Conservation (phyloP, 2,113 vertebrate species). For the Callionymus lyra region DNA sequence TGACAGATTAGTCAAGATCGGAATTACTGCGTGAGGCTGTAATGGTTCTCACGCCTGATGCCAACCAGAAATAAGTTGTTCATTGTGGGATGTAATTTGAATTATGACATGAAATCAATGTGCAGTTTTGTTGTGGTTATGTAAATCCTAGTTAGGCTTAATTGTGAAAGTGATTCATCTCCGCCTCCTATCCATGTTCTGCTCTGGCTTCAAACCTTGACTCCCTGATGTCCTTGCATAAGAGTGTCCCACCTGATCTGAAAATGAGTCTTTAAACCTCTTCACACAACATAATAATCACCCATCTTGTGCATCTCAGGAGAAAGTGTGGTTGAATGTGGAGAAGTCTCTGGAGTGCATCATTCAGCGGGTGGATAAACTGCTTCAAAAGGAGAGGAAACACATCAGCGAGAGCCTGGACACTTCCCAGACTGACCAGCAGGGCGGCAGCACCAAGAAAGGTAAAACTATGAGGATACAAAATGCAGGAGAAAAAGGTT, state of each 20-base stretch:
- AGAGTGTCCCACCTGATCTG: not conserved
- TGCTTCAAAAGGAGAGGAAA: constrained; percentile 85
- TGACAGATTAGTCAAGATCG: no score
- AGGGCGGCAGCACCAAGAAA: constrained; percentile 75
- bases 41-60: no score
- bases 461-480: constrained; percentile 64
- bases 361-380: constrained; percentile 91
- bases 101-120: constrained; percentile 9
- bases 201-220: not conserved
- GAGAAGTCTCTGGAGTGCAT: constrained; percentile 98
- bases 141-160: constrained; percentile 6
- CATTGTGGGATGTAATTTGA: no score
- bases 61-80: no score
- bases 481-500: no score
- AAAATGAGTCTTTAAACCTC: not conserved
- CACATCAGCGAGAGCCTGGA: constrained; percentile 74
- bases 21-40: no score
- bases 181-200: not conserved
- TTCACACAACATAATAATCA: not conserved
- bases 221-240: not conserved
- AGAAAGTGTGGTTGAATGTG: constrained; percentile 95
- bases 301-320: constrained; percentile 57
- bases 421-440: constrained; percentile 67
- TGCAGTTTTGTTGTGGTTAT: not conserved
- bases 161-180: constrained; percentile 6